These are phyloP conservation scores for Canis aureus DNA, from an alignment of 2,113 vertebrate species.

Conservation along the genomic window DNA sequence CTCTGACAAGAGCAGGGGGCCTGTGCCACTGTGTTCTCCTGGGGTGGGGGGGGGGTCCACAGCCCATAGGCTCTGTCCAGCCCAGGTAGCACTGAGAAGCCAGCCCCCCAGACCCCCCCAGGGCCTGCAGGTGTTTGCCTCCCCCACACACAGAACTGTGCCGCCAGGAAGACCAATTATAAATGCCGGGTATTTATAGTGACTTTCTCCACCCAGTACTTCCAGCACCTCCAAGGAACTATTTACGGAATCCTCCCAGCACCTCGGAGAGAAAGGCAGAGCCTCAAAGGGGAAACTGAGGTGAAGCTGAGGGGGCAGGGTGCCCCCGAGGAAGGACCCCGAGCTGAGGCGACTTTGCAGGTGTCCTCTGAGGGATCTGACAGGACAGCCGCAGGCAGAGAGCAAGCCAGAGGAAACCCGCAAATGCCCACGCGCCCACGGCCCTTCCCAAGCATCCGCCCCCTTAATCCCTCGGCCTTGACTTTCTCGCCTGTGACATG, in stretches of 20 bases:
- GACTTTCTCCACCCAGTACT: conserved; percentile 77
- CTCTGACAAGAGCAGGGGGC: background rate
- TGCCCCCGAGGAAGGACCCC: background rate
- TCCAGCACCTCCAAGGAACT: conserved; percentile 77
- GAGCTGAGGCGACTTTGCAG: background rate
- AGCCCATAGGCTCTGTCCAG: background rate
- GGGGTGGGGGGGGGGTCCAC: background rate
- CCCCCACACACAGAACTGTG: conserved; percentile 65
- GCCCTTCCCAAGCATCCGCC: background rate
- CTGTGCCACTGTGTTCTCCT: background rate
- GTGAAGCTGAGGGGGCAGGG: background rate
- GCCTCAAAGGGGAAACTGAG: conserved; percentile 66
- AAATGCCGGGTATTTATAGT: conserved; percentile 82
- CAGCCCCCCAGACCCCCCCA: background rate
- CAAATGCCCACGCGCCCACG: fast-evolving
- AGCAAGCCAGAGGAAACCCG: background rate
- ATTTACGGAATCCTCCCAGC: conserved; percentile 81
- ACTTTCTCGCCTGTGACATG: background rate
- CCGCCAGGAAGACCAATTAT: conserved; percentile 78
- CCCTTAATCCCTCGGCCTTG: background rate
- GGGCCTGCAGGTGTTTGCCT: conserved; percentile 68
- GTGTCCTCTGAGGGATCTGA: background rate
- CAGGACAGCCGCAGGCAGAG: background rate
- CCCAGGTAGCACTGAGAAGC: background rate
- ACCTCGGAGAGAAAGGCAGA: conserved; percentile 53